Conservation (phyloP, 2,797 vertebrate genomes). For the Chromobotia macracanthus region DNA sequence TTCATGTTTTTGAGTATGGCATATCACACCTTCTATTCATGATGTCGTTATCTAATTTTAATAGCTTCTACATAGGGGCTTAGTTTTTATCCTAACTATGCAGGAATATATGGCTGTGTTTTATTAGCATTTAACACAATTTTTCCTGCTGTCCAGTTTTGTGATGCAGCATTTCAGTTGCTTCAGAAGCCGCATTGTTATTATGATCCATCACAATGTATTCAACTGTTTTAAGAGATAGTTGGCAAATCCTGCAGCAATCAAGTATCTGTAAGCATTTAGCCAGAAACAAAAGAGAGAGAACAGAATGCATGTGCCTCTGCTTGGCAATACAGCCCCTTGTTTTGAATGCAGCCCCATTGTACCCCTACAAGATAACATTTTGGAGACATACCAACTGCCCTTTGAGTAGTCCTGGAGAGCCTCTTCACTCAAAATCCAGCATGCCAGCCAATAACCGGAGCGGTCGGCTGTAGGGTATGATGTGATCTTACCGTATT, state of each 20-base stretch:
- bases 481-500: slow-evolving; percentile 1
- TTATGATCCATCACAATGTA: background rate
- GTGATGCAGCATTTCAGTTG: background rate
- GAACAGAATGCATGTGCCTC: slow-evolving; percentile 57
- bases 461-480: background rate
- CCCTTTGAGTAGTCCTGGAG: slow-evolving; percentile 52
- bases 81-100: background rate
- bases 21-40: background rate
- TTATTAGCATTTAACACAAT: background rate
- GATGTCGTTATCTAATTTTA: no score
- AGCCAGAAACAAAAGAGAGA: slow-evolving; percentile 15
- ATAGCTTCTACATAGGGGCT: background rate
- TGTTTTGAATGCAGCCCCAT: slow-evolving; percentile 61
- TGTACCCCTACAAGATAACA: slow-evolving; percentile 28
- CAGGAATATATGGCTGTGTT: no score
- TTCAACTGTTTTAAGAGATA: background rate
- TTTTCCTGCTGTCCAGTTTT: background rate
- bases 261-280: slow-evolving; percentile 1
- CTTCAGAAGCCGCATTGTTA: background rate
- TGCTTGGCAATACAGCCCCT: slow-evolving; percentile 53
- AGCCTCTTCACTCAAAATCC: slow-evolving; percentile 12
- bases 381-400: slow-evolving; percentile 25
- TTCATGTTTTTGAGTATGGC: background rate
- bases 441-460: slow-evolving; percentile 45
- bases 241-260: background rate